Evolutionary conservation across 1,140 invertebrate genomes (phyloP), one percentile per base, ranked within the genome.

Genomic region (Neodiprion lecontei): DNA sequence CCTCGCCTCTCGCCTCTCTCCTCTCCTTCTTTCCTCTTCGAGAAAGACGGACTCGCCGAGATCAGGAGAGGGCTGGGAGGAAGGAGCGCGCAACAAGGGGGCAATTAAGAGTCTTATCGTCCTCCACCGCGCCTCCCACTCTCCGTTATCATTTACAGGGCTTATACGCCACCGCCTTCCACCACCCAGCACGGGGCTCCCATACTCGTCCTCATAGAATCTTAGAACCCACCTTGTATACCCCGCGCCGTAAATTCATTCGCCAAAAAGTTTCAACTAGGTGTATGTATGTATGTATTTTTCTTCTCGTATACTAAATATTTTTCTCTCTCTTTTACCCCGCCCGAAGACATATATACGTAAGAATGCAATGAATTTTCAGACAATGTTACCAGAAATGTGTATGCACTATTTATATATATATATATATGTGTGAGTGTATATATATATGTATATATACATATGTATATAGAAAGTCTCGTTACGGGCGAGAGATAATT

Each of bases 121-220:
- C 70, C 74, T 73, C 66, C 65, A 66, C 72, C 74, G 79, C 78
- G 77, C 79, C 71, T 71, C 28, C 28, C 79, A 79, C 79, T 82
- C 79, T 48, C 71, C 76, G 79, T 82, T 82, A 82, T 82, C 81
- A 82, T 82, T 82, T 82, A 81, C 77, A 77, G 75, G 81, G 79
- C 81, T 82, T 82, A 82, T 80, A 78, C 77, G 76, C 74, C 77
- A 69, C 50, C 69, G 49, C 74, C 75, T 71, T 76, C 75, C 78
- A 40, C 28, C 28, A 40, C 28, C 28, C 28, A 40, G 2, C 28
- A 40, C 5, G 28, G 28, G 28, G 28, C 28, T 40, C 28, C 28
- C 28, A 40, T 40, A 40, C 28, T 40, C 28, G 28, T 40, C 28
- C 28, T 40, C 28, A 40, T 40, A 40, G 28, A 40, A 40, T 40